Base-by-base conservation (phyloP, 2,113 vertebrate species). In the Triplophysa siluroides region DNA sequence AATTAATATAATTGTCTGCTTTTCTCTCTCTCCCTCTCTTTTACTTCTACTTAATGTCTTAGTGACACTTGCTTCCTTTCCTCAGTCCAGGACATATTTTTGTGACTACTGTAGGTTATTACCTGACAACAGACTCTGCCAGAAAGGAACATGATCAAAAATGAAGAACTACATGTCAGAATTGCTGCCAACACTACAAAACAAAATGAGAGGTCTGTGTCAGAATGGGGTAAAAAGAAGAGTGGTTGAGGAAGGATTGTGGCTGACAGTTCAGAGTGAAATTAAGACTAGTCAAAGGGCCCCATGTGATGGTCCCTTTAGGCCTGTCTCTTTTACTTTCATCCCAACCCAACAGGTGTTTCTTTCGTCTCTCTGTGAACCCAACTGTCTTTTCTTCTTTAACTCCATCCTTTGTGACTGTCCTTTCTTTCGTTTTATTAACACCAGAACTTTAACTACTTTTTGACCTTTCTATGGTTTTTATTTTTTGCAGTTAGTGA, bases 121-220 rank as follows among this genome's bases (percentile, higher is more conserved):
- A 95, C 95, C 94, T 96, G 95, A 96, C 94, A 95, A 91, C 92
- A 92, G 88, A 92, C 91, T 91, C 93, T 93, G 95, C 93, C 90
- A 96, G 95, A 96, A 94, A 95, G 92, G 94, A 96, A 95, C 93
- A 95, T 94, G 95, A 96, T 96, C 97, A 97, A 97, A 96, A 95
- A 97, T 96, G 94, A 96, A 96, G 93, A 94, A 95, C 91, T 95
- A 92, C 94, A 95, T 97, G 95, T 96, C 96, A 96, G 94, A 94
- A 92, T 93, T 92, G 87, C 93, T 96, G 95, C 94, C 95, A 97
- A 93, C 92, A 92, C 88, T 84, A 90, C 85, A 64, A 87, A 85
- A 91, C 90, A 91, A 93, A 93, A 92, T 88, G 63, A 86, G 29
- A 65, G 54, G 47, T 56, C 14, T 52, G 61, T 61, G 69, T 50